Evolutionary conservation across 2,113 vertebrate species (phyloP).

Genomic region (Eptesicus fuscus): DNA sequence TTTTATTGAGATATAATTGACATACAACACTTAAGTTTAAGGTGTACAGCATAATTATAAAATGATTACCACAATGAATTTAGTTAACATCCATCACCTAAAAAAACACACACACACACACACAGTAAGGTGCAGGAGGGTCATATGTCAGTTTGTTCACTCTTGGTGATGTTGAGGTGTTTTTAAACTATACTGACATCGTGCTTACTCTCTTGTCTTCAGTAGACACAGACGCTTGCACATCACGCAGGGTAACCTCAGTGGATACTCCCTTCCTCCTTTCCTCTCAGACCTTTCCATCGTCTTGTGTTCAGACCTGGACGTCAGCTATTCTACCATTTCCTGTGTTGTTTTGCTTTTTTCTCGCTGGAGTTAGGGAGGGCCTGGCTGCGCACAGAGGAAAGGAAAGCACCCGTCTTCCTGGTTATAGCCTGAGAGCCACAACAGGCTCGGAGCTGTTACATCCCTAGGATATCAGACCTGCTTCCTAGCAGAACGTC

Average conservation of each 20-base stretch:
- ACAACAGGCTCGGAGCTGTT: background rate
- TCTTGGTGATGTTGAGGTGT: background rate
- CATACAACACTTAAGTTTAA: background rate
- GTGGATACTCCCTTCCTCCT: background rate
- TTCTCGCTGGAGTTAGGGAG: background rate
- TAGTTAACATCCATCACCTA: background rate
- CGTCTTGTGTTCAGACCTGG: background rate
- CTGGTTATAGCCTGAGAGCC: background rate
- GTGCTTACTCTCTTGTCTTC: background rate
- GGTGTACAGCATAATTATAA: background rate
- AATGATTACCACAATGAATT: background rate
- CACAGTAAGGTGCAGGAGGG: background rate
- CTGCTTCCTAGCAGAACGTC: background rate
- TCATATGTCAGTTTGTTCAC: background rate
- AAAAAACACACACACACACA: background rate
- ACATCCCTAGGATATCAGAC: background rate
- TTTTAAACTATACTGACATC: background rate
- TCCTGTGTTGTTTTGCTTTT: background rate
- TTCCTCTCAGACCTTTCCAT: background rate
- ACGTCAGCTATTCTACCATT: background rate
- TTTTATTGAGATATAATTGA: background rate
- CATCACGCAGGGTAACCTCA: accelerated
- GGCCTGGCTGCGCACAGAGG: background rate
- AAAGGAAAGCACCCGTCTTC: background rate
- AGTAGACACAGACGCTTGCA: background rate